phyloP scores from a whole-genome alignment of 2,888 invertebrate genomes.

The Hetaerina titia region DNA sequence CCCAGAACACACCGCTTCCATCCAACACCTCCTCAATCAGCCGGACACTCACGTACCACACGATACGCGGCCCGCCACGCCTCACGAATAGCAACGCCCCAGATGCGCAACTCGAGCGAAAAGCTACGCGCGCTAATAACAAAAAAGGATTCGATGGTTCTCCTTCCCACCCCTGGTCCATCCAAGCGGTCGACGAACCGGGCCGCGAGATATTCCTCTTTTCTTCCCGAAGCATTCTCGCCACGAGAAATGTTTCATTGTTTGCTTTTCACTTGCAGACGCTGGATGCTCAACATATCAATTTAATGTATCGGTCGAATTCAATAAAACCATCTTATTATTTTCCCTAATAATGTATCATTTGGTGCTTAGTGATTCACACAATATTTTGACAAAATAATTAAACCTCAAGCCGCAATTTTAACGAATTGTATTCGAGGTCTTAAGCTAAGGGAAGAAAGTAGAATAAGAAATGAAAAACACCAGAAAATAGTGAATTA shows the following conservation, averaged over 20 bases:
- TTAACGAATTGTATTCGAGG: no score
- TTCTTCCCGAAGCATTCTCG: neutral
- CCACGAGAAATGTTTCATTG: no score
- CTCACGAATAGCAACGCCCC: neutral
- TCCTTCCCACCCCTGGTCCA: neutral
- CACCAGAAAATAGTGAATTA: no score
- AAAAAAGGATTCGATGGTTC: slow-evolving; percentile 44
- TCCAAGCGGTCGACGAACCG: slow-evolving; percentile 27
- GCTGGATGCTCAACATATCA: no score
- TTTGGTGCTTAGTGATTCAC: no score
- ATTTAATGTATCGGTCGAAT: no score
- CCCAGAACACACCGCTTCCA: neutral
- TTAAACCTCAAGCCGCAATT: no score
- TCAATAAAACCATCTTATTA: neutral
- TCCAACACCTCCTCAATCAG: slow-evolving; percentile 28
- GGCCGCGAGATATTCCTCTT: neutral
- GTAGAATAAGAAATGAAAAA: no score
- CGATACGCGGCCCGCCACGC: neutral
- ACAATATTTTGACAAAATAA: no score
- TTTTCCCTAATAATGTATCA: neutral
- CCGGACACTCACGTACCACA: slow-evolving; percentile 47
- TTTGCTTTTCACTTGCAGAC: no score
- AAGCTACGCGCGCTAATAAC: slow-evolving; percentile 53
- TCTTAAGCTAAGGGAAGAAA: no score
- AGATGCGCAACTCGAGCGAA: slow-evolving; percentile 53